Evolutionary conservation across 2,888 invertebrate species (phyloP).

Genomic region (Sesamia inferens): DNA sequence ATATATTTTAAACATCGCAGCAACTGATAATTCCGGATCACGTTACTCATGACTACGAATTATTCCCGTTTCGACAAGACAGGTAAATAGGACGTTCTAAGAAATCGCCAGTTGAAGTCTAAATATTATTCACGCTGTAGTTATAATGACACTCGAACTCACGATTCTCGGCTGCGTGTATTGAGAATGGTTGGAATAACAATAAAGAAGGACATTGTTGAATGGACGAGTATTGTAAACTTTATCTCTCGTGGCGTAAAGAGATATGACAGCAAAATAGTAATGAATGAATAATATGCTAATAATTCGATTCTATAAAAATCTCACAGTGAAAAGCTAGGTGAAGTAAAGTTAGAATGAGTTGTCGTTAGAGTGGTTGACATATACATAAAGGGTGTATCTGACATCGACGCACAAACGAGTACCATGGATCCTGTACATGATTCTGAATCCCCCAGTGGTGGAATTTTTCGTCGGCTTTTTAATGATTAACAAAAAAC

Average conservation of each 20-base stretch:
- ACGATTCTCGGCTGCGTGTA: background rate
- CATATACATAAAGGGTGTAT: too few species aligned
- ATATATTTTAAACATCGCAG: constrained; percentile 1
- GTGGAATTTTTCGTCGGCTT: too few species aligned
- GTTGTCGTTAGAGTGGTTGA: too few species aligned
- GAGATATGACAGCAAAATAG: background rate
- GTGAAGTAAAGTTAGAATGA: too few species aligned
- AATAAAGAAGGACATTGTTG: too few species aligned
- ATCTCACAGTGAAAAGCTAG: too few species aligned
- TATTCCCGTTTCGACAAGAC: constrained; percentile 21
- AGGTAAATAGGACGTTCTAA: constrained; percentile 25
- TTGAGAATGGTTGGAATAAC: background rate
- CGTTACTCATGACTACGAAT: constrained; percentile 36
- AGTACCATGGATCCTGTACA: too few species aligned
- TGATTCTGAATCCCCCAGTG: too few species aligned
- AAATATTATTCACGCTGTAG: constrained; percentile 9
- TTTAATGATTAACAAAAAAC: too few species aligned
- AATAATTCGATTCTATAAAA: too few species aligned
- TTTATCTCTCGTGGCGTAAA: constrained; percentile 14
- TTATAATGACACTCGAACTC: constrained; percentile 12
- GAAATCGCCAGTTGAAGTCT: constrained; percentile 21
- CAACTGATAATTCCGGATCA: constrained; percentile 33
- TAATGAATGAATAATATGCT: too few species aligned
- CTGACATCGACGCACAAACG: too few species aligned
- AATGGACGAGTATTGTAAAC: constrained; percentile 12